A percentile compares a stretch with the other conserved stretches of the same genome.
Evolutionary conservation across 2,888 invertebrate genomes (phyloP).

Genomic region (Amorpha juglandis): DNA sequence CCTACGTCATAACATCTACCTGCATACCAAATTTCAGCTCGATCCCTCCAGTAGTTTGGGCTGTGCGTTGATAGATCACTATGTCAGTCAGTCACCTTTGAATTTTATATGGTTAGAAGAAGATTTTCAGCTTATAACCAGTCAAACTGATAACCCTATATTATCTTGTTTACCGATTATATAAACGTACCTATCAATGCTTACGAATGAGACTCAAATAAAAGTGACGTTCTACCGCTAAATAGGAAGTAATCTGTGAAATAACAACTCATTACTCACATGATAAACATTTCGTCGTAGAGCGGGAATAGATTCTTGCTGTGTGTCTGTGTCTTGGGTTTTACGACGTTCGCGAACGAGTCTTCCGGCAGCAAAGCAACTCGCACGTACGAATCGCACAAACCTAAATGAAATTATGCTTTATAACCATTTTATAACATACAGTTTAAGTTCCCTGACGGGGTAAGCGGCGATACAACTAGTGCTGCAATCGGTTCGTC

Average conservation of each 20-base stretch:
- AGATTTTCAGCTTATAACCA: too few species aligned
- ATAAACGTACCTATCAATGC: too few species aligned
- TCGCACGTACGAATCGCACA: conserved; percentile 97
- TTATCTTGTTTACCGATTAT: too few species aligned
- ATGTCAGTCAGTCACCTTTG: too few species aligned
- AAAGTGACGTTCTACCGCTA: conserved; percentile 27
- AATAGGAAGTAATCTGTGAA: neutral
- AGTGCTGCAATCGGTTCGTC: neutral
- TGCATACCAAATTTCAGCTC: too few species aligned
- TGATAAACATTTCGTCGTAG: conserved; percentile 96
- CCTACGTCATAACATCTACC: too few species aligned
- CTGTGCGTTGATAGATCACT: too few species aligned
- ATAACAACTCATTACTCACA: conserved; percentile 91
- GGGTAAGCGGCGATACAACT: too few species aligned
- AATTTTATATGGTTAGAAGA: too few species aligned
- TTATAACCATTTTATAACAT: neutral
- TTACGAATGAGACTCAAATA: too few species aligned
- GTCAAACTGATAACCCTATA: too few species aligned
- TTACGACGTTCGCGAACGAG: conserved; percentile 88
- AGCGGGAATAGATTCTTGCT: conserved; percentile 96
- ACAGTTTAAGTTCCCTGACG: neutral
- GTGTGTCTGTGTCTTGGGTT: conserved; percentile 95
- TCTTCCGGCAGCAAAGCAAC: conserved; percentile 93
- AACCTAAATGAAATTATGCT: conserved; percentile 81
- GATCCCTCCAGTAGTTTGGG: too few species aligned